Base-by-base conservation (phyloP, 2,888 invertebrate genomes). In the Microplitis deprimator region DNA sequence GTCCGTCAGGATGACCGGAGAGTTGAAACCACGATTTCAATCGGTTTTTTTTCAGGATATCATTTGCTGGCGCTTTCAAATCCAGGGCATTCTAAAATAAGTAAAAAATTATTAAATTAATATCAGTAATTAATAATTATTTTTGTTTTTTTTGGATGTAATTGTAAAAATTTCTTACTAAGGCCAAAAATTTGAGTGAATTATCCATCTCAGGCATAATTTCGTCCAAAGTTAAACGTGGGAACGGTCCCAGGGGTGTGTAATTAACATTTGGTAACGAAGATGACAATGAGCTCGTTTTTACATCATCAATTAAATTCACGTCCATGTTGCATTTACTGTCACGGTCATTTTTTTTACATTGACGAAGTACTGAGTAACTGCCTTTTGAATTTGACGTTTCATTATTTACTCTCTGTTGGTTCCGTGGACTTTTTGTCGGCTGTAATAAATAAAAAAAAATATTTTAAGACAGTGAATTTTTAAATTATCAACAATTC, bases 1-100 rank as follows among this genome's bases (percentile, higher is more conserved):
- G 94, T 82, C 96, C 96, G 80, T 97, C 97, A 76, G 95, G 95
- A 91, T 98, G 98, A 0, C 98, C 98, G 13, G 97, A 96, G 81
- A 98, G 91, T 90, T 98, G 98, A 90, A 98, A 95, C 97, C 97
- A 98, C 16, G 91, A 91, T 50, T 88, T 86, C 29, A 88, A 80
- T 82, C 93, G 92, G 81, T 94, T 94, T 87, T 95, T 95, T 82
- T 97, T 90, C 68, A 97, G 91, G 73, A 96, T 93, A 87, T 97
- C 96, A 84, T 96, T 96, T 78, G 97, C 97, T 68, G 97, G 97
- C 20, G 96, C 96, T 80, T 96, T 96, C 85, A 97, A 91, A 89
- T 97, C 97, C 87, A 97, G 91, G 61, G 97, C 97, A 91, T 97
- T 97, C 97, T 97, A 92, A 5, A 79, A 82, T 5, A 50, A 71